These are phyloP conservation scores for Idris sp. DNA, from an alignment of 1,140 invertebrate species.

Conservation along the genomic window DNA sequence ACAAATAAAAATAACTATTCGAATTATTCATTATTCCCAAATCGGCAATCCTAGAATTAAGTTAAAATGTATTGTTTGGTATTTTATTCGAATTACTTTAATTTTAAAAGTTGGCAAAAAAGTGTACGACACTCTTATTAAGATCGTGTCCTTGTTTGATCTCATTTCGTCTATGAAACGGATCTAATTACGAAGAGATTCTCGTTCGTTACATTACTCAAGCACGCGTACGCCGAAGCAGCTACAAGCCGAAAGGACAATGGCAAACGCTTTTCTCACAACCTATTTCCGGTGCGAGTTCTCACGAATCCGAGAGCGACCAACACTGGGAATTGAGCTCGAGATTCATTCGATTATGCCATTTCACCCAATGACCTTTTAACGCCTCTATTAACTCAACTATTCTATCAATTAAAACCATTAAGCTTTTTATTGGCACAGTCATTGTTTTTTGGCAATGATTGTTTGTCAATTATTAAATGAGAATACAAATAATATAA, in stretches of 20 bases:
- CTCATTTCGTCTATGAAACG: slow-evolving; percentile 64
- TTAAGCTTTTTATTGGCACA: slow-evolving; percentile 24
- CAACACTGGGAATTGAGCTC: slow-evolving; percentile 41
- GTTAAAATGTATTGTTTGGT: too few relatives aligned
- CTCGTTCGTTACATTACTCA: slow-evolving; percentile 58
- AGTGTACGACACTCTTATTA: slow-evolving; percentile 66
- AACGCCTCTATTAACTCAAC: slow-evolving; percentile 43
- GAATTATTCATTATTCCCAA: too few relatives aligned
- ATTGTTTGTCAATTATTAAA: slow-evolving; percentile 12
- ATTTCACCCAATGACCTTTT: slow-evolving; percentile 61
- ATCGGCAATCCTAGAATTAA: too few relatives aligned
- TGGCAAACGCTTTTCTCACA: slow-evolving; percentile 64
- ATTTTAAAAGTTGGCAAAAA: slow-evolving; percentile 9
- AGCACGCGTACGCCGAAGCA: slow-evolving; percentile 26
- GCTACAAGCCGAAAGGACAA: slow-evolving; percentile 42
- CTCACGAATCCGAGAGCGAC: slow-evolving; percentile 52
- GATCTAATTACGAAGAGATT: slow-evolving; percentile 69
- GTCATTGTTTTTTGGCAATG: slow-evolving; percentile 32
- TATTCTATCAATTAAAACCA: slow-evolving; percentile 49
- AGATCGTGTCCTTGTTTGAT: slow-evolving; percentile 75
- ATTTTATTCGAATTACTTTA: too few relatives aligned
- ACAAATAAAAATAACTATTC: too few relatives aligned
- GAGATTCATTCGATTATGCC: slow-evolving; percentile 60
- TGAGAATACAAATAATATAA: too few relatives aligned
- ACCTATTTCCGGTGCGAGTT: slow-evolving; percentile 56